phyloP scores from a whole-genome alignment of 2,113 vertebrate species.

The Phrynosoma platyrhinos region DNA sequence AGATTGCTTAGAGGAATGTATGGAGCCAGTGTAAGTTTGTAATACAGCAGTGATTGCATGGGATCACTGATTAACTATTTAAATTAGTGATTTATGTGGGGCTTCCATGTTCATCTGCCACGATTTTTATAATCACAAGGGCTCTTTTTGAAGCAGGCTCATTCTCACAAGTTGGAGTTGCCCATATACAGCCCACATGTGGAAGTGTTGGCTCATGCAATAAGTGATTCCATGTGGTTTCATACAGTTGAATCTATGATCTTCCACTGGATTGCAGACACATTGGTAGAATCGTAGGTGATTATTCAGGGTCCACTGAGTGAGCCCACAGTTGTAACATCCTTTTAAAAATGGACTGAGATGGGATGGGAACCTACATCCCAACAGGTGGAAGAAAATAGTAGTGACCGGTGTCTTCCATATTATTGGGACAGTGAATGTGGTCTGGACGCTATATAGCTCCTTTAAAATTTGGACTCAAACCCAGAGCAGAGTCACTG shows the following conservation, averaged over 20 bases:
- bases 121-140: not conserved
- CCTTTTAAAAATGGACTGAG: not conserved
- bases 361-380: not conserved
- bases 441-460: too few species aligned
- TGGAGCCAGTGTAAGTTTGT: not conserved
- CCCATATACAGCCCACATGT: not conserved
- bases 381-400: too few species aligned
- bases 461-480: too few species aligned
- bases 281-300: too few species aligned
- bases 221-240: not conserved
- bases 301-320: too few species aligned
- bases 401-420: too few species aligned
- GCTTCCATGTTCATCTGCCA: not conserved
- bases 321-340: too few species aligned
- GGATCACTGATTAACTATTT: not conserved
- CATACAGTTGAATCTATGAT: too few species aligned
- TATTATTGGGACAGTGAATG: too few species aligned
- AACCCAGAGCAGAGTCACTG: too few species aligned
- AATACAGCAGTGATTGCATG: not conserved
- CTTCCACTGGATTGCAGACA: too few species aligned
- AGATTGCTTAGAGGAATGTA: not conserved
- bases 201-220: not conserved
- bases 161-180: not conserved
- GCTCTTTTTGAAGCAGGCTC: not conserved
- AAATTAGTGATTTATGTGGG: not conserved